A percentile compares a stretch with the other conserved stretches of the same genome.
These are phyloP conservation scores for Leucosticte australis DNA, from an alignment of 2,113 vertebrate genomes.

Conservation along the genomic window DNA sequence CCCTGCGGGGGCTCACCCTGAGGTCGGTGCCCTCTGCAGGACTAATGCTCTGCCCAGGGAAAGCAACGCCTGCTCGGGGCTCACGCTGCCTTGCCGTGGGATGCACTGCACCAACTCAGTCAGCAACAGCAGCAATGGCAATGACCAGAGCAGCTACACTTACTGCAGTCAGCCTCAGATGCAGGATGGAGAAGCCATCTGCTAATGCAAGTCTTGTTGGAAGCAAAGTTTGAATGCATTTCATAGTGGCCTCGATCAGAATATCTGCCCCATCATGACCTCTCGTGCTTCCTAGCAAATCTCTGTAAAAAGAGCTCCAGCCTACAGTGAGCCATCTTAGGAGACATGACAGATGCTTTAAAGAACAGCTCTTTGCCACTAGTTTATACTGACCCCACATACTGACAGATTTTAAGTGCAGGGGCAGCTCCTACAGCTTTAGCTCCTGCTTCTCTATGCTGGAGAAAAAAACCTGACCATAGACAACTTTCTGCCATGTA, in stretches of 20 bases:
- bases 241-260: neutral
- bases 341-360: neutral
- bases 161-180: neutral
- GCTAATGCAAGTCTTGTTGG: neutral
- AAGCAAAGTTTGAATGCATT: neutral
- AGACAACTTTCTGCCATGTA: neutral
- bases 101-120: neutral
- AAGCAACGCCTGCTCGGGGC: fast-evolving
- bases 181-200: neutral
- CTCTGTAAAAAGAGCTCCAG: neutral
- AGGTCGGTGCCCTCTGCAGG: neutral
- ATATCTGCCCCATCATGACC: neutral
- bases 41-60: neutral
- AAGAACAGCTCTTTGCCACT: neutral
- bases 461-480: neutral
- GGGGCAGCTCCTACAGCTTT: neutral
- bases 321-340: neutral
- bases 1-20: neutral
- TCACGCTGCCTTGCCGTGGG: fast-evolving
- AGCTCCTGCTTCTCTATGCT: neutral
- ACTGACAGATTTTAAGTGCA: neutral
- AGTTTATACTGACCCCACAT: neutral
- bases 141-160: neutral
- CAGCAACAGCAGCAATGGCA: neutral
- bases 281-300: neutral